These are phyloP conservation scores for Tridacna gigas DNA, from an alignment of 2,888 invertebrate species.

Conservation along the genomic window DNA sequence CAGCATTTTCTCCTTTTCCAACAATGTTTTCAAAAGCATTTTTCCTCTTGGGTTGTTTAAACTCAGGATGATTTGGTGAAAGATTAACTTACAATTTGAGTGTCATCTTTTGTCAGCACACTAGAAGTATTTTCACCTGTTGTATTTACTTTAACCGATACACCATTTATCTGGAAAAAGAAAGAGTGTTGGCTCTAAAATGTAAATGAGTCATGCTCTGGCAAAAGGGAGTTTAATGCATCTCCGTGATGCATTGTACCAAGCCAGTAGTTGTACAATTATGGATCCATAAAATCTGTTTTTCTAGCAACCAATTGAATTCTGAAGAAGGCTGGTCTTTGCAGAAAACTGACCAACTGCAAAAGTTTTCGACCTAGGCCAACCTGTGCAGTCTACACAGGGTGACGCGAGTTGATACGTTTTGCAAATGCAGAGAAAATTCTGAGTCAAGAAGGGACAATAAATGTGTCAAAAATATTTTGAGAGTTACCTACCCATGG, in stretches of 20 bases:
- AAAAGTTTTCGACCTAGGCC: too few species aligned
- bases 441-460: neutral
- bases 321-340: too few species aligned
- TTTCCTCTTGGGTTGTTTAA: neutral
- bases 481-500: neutral
- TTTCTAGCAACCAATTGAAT: too few species aligned
- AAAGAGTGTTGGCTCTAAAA: neutral
- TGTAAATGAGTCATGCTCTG: too few species aligned
- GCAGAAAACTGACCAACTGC: too few species aligned
- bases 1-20: neutral
- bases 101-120: constrained; percentile 90
- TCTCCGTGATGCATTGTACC: too few species aligned
- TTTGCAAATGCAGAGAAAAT: too few species aligned
- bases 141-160: constrained; percentile 96
- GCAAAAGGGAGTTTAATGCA: too few species aligned
- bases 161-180: constrained; percentile 91
- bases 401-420: too few species aligned
- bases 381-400: too few species aligned
- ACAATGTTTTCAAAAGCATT: neutral
- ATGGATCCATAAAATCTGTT: too few species aligned
- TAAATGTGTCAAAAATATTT: neutral
- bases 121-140: constrained; percentile 91
- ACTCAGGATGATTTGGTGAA: neutral
- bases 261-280: too few species aligned
- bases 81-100: constrained; percentile 89